These are phyloP conservation scores for Lepeophtheirus salmonis DNA, from an alignment of 1,140 invertebrate species.

Conservation along the genomic window DNA sequence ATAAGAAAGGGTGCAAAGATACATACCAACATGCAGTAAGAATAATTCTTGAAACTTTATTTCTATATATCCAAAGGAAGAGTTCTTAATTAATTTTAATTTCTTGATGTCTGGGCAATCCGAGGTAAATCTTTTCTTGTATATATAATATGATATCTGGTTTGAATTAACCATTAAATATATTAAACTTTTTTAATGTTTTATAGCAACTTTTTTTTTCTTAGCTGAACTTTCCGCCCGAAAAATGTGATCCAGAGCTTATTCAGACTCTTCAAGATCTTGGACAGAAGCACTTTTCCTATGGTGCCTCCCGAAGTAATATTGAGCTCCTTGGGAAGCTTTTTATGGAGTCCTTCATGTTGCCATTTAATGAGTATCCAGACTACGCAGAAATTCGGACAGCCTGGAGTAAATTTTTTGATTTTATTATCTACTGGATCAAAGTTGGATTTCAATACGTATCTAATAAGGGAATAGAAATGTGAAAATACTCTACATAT, in stretches of 20 bases:
- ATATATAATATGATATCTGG: too few relatives aligned
- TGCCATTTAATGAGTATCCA: neutral
- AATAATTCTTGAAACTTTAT: too few relatives aligned
- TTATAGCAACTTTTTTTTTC: neutral
- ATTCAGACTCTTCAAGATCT: neutral
- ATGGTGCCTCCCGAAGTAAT: neutral
- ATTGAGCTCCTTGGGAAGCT: neutral
- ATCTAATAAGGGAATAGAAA: neutral
- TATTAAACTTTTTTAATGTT: too few relatives aligned
- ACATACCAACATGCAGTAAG: too few relatives aligned
- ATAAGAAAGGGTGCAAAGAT: too few relatives aligned
- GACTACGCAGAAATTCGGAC: neutral
- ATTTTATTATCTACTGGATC: neutral
- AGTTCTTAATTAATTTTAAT: too few relatives aligned
- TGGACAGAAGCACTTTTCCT: neutral
- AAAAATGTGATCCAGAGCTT: neutral
- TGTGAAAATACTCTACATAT: too few relatives aligned
- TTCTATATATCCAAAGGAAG: too few relatives aligned
- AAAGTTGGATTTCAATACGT: neutral
- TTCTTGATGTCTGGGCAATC: too few relatives aligned
- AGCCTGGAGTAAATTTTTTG: neutral
- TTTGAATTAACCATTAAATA: too few relatives aligned
- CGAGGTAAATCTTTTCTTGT: too few relatives aligned
- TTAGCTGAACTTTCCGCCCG: neutral
- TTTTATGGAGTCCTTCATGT: neutral